Evolutionary conservation across 2,888 invertebrate species (phyloP).

Genomic region (Melanophora roralis): DNA sequence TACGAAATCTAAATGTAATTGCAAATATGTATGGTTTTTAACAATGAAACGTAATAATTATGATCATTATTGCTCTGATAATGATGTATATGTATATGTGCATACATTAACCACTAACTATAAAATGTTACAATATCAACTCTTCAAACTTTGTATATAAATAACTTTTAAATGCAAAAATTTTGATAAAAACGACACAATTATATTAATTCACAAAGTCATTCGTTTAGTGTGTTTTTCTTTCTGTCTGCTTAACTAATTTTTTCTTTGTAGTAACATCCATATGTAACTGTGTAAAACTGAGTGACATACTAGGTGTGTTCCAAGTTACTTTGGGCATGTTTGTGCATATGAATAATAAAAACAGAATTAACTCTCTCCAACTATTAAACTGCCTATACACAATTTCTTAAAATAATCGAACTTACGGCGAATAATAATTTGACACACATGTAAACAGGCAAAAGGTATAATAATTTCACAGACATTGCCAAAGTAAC

Average conservation of each 20-base stretch:
- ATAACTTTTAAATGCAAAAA: constrained; percentile 42
- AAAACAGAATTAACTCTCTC: no score
- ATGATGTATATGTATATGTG: constrained; percentile 31
- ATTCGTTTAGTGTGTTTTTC: neutral
- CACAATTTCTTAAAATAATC: no score
- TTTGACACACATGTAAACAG: constrained; percentile 39
- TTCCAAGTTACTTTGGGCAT: no score
- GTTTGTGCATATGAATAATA: no score
- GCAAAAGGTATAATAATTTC: neutral
- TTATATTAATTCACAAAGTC: constrained; percentile 32
- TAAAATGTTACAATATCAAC: constrained; percentile 17
- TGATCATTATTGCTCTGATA: constrained; percentile 10
- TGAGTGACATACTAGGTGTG: no score
- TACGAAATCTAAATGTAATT: neutral
- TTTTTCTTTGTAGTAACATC: no score
- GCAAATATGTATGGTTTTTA: neutral
- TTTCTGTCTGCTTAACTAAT: neutral
- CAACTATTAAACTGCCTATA: no score
- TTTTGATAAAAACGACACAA: constrained; percentile 55
- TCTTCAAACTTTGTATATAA: constrained; percentile 19
- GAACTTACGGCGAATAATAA: no score
- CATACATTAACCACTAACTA: neutral
- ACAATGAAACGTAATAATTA: constrained; percentile 20
- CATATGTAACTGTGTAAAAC: no score
- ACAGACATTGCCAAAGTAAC: constrained; percentile 13